phyloP scores from a whole-genome alignment of 2,888 invertebrate species.

The Nasonia oneida region DNA sequence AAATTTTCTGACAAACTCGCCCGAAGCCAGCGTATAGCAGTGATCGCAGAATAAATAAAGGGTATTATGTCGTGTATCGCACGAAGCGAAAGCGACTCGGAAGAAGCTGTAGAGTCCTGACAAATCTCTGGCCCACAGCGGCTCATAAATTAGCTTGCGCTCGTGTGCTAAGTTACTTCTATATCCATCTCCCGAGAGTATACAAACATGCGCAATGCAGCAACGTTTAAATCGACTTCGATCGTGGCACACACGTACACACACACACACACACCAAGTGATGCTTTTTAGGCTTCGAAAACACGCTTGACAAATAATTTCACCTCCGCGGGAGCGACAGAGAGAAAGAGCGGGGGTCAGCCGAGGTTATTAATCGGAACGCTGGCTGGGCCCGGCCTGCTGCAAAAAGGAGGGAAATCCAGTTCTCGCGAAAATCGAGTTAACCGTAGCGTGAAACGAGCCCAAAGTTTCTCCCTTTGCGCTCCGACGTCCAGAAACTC shows the following conservation, averaged over 20 bases:
- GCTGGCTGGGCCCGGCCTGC: neutral
- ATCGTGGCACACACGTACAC: neutral
- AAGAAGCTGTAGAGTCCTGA: conserved; percentile 9
- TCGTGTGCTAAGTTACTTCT: conserved; percentile 14
- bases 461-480: conserved; percentile 58
- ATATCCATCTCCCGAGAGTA: conserved; percentile 9
- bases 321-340: neutral
- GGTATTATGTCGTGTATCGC: neutral
- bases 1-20: neutral
- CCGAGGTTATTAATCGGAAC: conserved; percentile 54
- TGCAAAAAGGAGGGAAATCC: conserved; percentile 52
- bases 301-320: conserved; percentile 36
- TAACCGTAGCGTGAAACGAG: conserved; percentile 61
- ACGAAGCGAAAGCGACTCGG: neutral
- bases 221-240: conserved; percentile 10
- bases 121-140: neutral
- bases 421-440: conserved; percentile 59
- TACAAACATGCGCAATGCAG: neutral
- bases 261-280: neutral
- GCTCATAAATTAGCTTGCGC: conserved; percentile 41
- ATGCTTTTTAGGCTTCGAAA: neutral
- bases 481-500: conserved; percentile 41
- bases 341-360: neutral
- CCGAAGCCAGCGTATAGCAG: neutral
- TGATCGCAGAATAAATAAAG: neutral